Conservation (phyloP, 2,113 vertebrate species). For the Ictalurus punctatus region DNA sequence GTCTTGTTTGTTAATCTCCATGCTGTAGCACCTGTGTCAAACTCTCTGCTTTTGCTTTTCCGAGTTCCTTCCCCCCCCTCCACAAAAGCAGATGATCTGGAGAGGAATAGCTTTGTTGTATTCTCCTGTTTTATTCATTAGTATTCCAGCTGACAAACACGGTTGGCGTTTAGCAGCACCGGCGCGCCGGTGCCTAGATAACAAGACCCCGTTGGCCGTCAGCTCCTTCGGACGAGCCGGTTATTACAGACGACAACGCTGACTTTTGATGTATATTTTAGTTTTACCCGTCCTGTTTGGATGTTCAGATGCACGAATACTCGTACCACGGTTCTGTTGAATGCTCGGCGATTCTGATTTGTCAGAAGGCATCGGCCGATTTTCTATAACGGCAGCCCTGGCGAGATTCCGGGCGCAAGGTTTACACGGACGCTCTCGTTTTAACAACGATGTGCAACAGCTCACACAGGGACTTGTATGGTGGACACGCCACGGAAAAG, state of each 20-base stretch:
- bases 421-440: background rate
- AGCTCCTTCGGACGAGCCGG: background rate
- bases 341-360: background rate
- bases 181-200: slow-evolving; percentile 8
- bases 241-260: slow-evolving; percentile 14
- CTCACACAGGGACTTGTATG: background rate
- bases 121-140: slow-evolving; percentile 47
- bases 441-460: background rate
- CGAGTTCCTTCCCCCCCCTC: background rate
- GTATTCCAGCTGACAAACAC: slow-evolving; percentile 9
- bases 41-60: slow-evolving; percentile 18
- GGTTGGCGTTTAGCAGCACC: slow-evolving; percentile 31
- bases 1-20: slow-evolving; percentile 40
- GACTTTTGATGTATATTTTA: slow-evolving; percentile 23
- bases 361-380: background rate
- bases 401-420: background rate
- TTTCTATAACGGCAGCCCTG: background rate
- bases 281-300: slow-evolving; percentile 6
- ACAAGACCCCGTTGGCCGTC: slow-evolving; percentile 24
- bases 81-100: slow-evolving; percentile 36
- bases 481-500: background rate
- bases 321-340: background rate
- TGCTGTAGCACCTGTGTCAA: slow-evolving; percentile 4
- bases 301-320: background rate
- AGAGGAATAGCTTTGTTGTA: slow-evolving; percentile 43